Conservation (phyloP, 2,888 invertebrate species). For the Lepeophtheirus nordmannii region DNA sequence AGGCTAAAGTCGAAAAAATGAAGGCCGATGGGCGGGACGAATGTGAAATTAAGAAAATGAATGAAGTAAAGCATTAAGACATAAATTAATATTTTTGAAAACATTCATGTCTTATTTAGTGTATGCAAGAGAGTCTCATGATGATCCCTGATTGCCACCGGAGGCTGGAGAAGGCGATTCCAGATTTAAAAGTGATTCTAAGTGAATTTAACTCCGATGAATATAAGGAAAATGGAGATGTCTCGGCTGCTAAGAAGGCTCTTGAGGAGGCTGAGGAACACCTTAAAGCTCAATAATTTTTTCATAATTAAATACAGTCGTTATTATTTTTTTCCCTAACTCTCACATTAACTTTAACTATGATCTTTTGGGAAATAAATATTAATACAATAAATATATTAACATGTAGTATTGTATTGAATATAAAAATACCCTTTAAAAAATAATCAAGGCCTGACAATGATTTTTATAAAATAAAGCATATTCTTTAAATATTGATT, state of each 20-base stretch:
- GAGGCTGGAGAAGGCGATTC: slow-evolving; percentile 24
- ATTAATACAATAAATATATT: no score
- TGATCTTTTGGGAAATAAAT: no score
- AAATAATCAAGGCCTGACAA: no score
- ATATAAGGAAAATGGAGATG: not conserved
- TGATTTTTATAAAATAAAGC: no score
- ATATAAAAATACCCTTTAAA: no score
- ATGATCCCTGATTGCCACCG: slow-evolving; percentile 82
- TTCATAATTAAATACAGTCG: no score
- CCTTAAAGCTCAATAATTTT: slow-evolving; percentile 15
- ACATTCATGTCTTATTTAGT: not conserved
- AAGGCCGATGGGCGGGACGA: slow-evolving; percentile 46
- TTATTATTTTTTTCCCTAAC: not conserved
- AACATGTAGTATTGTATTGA: no score
- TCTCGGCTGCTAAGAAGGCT: not conserved
- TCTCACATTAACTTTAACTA: no score
- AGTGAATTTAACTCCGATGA: not conserved
- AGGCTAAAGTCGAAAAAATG: slow-evolving; percentile 52
- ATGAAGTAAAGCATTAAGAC: slow-evolving; percentile 29
- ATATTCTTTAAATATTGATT: no score
- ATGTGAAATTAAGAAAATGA: slow-evolving; percentile 33
- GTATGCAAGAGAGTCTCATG: slow-evolving; percentile 59
- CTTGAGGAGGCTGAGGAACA: slow-evolving; percentile 13
- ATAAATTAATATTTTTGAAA: not conserved
- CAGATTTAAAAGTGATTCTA: slow-evolving; percentile 17